Conservation (phyloP, 1,140 invertebrate genomes). For the Lasioglossum albipes region DNA sequence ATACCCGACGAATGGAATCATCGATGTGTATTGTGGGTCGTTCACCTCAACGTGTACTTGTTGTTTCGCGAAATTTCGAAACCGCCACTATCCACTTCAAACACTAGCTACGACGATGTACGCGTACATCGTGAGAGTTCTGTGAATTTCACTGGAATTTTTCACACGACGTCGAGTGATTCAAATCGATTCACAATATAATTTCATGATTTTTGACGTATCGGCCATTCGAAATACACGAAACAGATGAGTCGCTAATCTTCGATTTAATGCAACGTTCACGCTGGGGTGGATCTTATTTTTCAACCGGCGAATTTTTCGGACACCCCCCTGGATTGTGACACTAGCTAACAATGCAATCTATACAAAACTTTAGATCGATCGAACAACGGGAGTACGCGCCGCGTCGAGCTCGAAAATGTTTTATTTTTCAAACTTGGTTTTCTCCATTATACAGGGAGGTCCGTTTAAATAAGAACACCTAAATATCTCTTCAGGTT, state of each 20-base stretch:
- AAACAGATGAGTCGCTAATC: constrained; percentile 35
- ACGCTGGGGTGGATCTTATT: not conserved
- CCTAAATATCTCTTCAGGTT: too few relatives aligned
- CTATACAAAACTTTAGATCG: too few relatives aligned
- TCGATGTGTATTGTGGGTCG: not conserved
- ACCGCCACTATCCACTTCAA: not conserved
- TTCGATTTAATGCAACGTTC: constrained; percentile 16
- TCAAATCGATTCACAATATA: constrained; percentile 49
- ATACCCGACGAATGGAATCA: constrained; percentile 13
- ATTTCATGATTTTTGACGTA: constrained; percentile 71
- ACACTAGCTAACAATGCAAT: too few relatives aligned
- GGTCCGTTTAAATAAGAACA: too few relatives aligned
- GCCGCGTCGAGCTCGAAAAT: too few relatives aligned
- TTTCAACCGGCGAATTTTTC: too few relatives aligned
- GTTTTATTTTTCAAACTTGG: too few relatives aligned
- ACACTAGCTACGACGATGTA: not conserved
- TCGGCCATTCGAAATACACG: constrained; percentile 28
- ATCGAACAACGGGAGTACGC: too few relatives aligned
- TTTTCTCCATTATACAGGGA: too few relatives aligned
- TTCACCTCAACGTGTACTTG: not conserved
- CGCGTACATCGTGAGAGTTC: constrained; percentile 33
- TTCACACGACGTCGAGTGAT: not conserved
- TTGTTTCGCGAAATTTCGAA: not conserved
- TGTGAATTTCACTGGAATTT: constrained; percentile 54
- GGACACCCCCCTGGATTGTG: too few relatives aligned